Base-by-base conservation (phyloP, 2,888 invertebrate species). In the Amblyteles armatorius region DNA sequence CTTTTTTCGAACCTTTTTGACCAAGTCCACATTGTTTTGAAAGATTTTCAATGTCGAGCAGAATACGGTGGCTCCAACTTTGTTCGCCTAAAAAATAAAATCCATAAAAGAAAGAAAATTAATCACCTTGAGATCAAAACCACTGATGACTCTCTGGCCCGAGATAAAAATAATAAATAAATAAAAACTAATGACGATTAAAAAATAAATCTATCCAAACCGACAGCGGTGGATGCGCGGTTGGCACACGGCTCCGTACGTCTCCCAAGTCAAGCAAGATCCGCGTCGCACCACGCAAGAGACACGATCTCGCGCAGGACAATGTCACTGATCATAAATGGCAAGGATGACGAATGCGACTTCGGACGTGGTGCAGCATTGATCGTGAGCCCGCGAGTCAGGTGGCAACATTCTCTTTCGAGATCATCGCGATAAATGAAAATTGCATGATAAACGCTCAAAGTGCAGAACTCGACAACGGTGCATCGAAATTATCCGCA, bases 71-170 rank as follows among this genome's bases (percentile, higher is more conserved):
- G 69, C 1, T 0, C 26, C 69, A 48, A 69, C 2, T 1, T 48
- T 29, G 48, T 69, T 69, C 16, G 50, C 29, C 69, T 69, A 7
- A 69, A 69, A 69, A 11, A 29, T 50, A 26, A 26, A 57, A 26
- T 52, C 19, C 19, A 19, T 19, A 2, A 11, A 57, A 26, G 11
- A 5, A 13, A 57, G 4, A 4, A 16, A 57, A 26, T 26, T 13
- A 57, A 57, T 33, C 11, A 44, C 4, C 16, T 44, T 3, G 44
- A 44, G 16, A 44, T 16, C 4, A 16, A 44, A 44, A 44, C 44
- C 44, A 44, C 13, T 44, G 3, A 44, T 13, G 13, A 0, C 13
- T 44, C 44, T 11, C 3, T 13, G 44, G 0, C 44, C 13, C 13
- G 44, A 44, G 1, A 44, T 44, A 44, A 40, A 40, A 40, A 44